Evolutionary conservation across 2,888 invertebrate genomes (phyloP), one percentile per base, ranked within the genome.

Genomic region (Trichopoda pennipes): DNA sequence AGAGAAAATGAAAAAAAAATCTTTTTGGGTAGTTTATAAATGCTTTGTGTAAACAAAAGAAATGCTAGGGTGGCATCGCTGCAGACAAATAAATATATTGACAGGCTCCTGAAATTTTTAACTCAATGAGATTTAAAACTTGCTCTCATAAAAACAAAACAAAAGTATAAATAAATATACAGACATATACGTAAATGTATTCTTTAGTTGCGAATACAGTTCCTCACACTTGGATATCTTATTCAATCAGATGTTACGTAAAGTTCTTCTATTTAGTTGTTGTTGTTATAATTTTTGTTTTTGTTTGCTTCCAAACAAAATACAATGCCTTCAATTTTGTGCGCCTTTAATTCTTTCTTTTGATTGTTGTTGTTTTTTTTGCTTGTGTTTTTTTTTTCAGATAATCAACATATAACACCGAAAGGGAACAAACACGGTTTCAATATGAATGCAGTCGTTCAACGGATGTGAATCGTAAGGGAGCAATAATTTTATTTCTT

Each of bases 351-450:
- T 75, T 58, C 28, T 58, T 77, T 76, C 51, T 72, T 35, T 55
- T 66, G 7, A 69, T 42, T 53, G 49, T 60, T 42, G 8, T 55
- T 75, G 28, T 47, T 61, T 47, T 68, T 28, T 76, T 77, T 69
- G 49, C 51, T 73, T 73, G 44, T 77, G 47, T 53, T 42, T 42
- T 58, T 3, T n/a, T 75, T 82, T 82, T 75, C 79, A 82, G 82
- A 79, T 79, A 82, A 82, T 79, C 75, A 86, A 70, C 70, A 86
- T 86, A 88, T 86, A 78, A 68, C 66, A 79, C 44, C 75, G 21
- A 79, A 79, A 79, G 72, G 82, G 68, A 79, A 79, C 75, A 72
- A 76, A 75, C 56, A 68, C 72, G 72, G 60, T 56, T 76, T 76
- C 60, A 75, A 75, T 49, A 68, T 77, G 74, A 72, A 53, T 70